Percentiles rank a stretch among this genome's conserved stretches.
These are phyloP conservation scores for Eulemur albifrons DNA, from an alignment of 2,797 vertebrate species.

Conservation along the genomic window DNA sequence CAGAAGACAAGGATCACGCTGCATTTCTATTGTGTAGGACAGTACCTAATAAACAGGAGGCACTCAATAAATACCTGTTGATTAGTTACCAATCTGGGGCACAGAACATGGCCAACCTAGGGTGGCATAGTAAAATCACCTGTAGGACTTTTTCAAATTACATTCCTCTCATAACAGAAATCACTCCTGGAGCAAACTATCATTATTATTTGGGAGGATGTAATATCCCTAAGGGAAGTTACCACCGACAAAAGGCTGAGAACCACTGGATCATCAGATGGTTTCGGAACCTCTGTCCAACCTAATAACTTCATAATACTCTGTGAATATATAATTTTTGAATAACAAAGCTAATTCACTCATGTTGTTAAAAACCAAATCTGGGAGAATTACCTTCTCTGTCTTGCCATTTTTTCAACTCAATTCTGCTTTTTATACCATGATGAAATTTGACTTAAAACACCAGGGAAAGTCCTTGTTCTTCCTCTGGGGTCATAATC, in stretches of 20 bases:
- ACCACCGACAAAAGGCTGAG: neutral
- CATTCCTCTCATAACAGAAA: neutral
- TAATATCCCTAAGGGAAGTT: neutral
- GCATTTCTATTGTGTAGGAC: neutral
- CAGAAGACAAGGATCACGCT: neutral
- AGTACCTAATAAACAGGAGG: neutral
- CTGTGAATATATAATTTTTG: neutral
- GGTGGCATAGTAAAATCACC: constrained; percentile 27
- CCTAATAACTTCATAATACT: neutral
- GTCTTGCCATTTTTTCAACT: neutral
- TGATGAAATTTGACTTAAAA: constrained; percentile 3
- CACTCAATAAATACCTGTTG: constrained; percentile 33
- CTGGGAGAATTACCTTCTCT: neutral
- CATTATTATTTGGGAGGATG: neutral
- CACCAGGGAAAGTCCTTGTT: neutral
- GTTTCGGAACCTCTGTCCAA: neutral
- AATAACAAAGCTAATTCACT: neutral
- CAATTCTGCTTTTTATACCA: neutral
- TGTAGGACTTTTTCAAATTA: neutral
- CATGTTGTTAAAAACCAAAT: neutral
- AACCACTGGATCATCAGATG: neutral
- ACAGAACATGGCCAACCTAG: neutral
- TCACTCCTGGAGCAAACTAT: neutral
- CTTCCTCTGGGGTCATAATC: neutral
- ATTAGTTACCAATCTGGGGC: neutral